A percentile compares a stretch with the other conserved stretches of the same genome.
Evolutionary conservation across 2,888 invertebrate species (phyloP).

Genomic region (Eilema griseolum): DNA sequence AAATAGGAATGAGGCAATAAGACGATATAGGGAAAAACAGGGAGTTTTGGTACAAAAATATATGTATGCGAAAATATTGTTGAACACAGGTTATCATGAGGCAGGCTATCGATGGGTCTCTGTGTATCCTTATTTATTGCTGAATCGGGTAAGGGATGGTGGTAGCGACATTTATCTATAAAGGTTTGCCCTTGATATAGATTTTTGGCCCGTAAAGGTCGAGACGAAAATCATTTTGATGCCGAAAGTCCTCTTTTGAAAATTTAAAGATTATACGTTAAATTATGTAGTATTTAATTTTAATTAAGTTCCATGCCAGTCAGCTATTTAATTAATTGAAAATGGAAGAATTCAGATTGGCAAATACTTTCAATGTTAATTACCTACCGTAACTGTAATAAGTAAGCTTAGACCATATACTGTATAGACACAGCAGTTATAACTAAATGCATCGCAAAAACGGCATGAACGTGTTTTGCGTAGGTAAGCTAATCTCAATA

Average conservation of each 20-base stretch:
- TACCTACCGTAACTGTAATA: no score
- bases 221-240: conserved; percentile 26
- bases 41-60: conserved; percentile 31
- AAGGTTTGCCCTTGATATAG: conserved; percentile 31
- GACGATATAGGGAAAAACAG: not conserved
- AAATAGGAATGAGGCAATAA: not conserved
- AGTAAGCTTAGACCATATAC: no score
- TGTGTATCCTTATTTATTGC: conserved; percentile 58
- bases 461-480: no score
- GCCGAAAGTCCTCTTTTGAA: not conserved
- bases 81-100: conserved; percentile 50
- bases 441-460: no score
- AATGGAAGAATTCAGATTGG: not conserved
- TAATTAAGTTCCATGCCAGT: not conserved
- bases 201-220: conserved; percentile 18
- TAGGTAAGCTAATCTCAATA: no score
- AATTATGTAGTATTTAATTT: not conserved
- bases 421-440: no score
- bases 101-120: conserved; percentile 49
- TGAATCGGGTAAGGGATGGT: conserved; percentile 50
- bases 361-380: no score
- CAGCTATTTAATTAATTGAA: not conserved
- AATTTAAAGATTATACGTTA: not conserved
- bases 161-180: conserved; percentile 51
- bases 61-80: conserved; percentile 38